Conservation (phyloP, 2,113 vertebrate species). For the Isichthys henryi region DNA sequence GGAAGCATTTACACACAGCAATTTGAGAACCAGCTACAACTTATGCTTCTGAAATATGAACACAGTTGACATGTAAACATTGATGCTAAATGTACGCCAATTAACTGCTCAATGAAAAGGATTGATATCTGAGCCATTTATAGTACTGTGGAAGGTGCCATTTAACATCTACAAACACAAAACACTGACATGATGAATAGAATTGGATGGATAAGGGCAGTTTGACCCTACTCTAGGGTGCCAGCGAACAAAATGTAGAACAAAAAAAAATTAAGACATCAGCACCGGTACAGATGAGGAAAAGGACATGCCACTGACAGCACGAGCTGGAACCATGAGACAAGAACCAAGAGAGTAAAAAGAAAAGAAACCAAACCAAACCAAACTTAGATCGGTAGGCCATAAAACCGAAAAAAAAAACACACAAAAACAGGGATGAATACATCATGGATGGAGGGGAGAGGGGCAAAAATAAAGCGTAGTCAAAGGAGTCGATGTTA, state of each 20-base stretch:
- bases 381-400: neutral
- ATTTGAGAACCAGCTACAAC: neutral
- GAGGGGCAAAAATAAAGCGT: neutral
- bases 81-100: neutral
- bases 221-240: neutral
- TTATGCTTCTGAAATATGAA: neutral
- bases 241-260: neutral
- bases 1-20: neutral
- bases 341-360: neutral
- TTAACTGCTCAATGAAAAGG: neutral
- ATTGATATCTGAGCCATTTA: neutral
- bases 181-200: neutral
- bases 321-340: neutral
- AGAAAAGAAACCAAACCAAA: neutral
- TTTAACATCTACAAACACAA: neutral
- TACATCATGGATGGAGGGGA: neutral
- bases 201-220: neutral
- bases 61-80: neutral
- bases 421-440: neutral
- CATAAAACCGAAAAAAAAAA: neutral
- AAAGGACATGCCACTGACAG: neutral
- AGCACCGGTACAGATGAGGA: neutral
- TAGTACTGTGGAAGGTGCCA: conserved; percentile 26
- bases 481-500: neutral
- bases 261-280: neutral